Evolutionary conservation across 2,797 vertebrate species (phyloP).

Genomic region (Clarias laeviceps): DNA sequence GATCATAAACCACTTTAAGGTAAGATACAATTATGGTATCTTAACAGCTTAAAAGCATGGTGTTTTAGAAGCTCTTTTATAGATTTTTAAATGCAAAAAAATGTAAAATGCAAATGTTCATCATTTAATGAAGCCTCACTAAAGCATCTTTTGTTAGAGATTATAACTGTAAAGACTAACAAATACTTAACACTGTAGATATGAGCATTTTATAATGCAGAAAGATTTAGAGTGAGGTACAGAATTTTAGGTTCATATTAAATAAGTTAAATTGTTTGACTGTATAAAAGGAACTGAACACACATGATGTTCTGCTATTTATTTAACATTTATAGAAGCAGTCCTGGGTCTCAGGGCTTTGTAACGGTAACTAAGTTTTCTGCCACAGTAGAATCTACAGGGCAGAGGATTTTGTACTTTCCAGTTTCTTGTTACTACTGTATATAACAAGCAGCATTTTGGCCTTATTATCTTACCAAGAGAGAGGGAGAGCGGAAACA

Average conservation of each 20-base stretch:
- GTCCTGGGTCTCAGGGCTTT: not conserved
- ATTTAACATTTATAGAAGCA: not conserved
- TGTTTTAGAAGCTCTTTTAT: not conserved
- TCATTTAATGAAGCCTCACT: not conserved
- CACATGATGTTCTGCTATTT: not conserved
- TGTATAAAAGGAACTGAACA: not conserved
- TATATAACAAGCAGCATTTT: not conserved
- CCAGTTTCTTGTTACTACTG: not conserved
- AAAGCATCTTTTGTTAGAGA: not conserved
- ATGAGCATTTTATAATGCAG: not conserved
- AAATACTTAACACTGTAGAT: not conserved
- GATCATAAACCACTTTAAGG: conserved; percentile 15
- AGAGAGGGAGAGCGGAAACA: not conserved
- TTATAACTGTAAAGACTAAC: not conserved
- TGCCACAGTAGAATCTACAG: not conserved
- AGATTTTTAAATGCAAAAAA: not conserved
- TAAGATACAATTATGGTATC: conserved; percentile 23
- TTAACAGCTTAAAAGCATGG: too few species aligned
- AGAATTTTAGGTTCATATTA: not conserved
- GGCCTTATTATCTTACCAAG: not conserved
- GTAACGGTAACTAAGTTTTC: not conserved
- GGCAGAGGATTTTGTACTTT: not conserved
- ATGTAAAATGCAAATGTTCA: not conserved
- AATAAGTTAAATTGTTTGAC: not conserved
- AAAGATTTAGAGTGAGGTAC: not conserved